These are phyloP conservation scores for Beroe ovata DNA, from an alignment of 37 sponge, comb jelly and placozoan genomes.

Conservation along the genomic window DNA sequence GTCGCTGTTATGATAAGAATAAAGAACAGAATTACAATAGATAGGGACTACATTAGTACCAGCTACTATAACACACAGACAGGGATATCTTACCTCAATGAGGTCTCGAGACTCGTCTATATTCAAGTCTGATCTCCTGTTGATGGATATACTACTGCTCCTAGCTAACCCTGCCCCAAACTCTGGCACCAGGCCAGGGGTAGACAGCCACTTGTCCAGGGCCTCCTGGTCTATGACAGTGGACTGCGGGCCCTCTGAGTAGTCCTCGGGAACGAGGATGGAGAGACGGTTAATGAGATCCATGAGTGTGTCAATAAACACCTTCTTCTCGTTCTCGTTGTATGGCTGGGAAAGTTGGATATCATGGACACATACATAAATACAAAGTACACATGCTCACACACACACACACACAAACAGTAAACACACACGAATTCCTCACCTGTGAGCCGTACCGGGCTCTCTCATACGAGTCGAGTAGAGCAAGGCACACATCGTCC, in stretches of 20 bases:
- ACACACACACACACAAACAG: no score
- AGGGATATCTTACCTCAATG: conserved; percentile 52
- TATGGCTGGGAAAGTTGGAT: conserved; percentile 15
- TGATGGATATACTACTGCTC: conserved; percentile 12
- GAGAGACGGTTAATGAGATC: conserved; percentile 63
- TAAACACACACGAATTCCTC: no score
- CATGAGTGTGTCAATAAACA: conserved; percentile 58
- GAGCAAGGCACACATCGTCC: conserved; percentile 44
- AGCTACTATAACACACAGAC: no score
- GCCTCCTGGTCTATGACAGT: conserved; percentile 11
- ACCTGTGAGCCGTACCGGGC: conserved; percentile 53
- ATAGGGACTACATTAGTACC: no score
- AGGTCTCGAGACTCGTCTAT: conserved; percentile 38
- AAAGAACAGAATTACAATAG: no score
- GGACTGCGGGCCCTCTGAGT: conserved; percentile 7
- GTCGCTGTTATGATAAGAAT: no score
- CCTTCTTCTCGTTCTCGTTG: conserved; percentile 47
- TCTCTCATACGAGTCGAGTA: conserved; percentile 36
- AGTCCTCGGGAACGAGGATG: conserved; percentile 51
- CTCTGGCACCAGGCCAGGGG: conserved; percentile 31
- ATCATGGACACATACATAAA: background rate
- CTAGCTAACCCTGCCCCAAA: background rate
- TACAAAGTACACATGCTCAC: no score
- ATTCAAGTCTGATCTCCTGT: conserved; percentile 33
- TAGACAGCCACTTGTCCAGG: conserved; percentile 52